These are phyloP conservation scores for Myzus persicae DNA, from an alignment of 1,140 invertebrate species.

Conservation along the genomic window DNA sequence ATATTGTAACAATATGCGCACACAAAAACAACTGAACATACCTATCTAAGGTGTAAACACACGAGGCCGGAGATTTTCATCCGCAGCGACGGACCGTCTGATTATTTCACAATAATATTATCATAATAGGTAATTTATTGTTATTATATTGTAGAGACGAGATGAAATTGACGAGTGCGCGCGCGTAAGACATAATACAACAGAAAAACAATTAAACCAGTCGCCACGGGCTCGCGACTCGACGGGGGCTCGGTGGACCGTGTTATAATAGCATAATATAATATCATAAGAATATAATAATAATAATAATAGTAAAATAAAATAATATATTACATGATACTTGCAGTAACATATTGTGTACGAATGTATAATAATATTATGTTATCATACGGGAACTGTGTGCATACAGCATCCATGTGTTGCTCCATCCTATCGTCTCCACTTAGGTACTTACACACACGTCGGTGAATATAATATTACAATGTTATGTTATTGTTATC, in stretches of 20 bases:
- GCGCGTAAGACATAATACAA: not conserved
- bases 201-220: conserved; percentile 8
- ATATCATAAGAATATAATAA: too few relatives aligned
- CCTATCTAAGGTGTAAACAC: not conserved
- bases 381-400: not conserved
- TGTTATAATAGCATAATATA: not conserved
- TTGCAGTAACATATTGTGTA: too few relatives aligned
- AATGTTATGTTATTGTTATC: not conserved
- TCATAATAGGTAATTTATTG: not conserved
- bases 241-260: not conserved
- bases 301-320: too few relatives aligned
- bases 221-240: not conserved
- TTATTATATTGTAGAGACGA: not conserved
- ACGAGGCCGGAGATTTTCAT: conserved; percentile 2
- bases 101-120: not conserved
- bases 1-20: not conserved
- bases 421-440: not conserved
- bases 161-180: not conserved
- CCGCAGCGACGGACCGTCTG: not conserved
- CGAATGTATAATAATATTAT: not conserved
- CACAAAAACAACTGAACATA: not conserved
- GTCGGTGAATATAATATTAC: not conserved
- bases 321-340: not conserved
- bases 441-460: not conserved
- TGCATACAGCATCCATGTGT: not conserved